Base-by-base conservation (phyloP, 2,797 vertebrate species). In the Spea hammondii region DNA sequence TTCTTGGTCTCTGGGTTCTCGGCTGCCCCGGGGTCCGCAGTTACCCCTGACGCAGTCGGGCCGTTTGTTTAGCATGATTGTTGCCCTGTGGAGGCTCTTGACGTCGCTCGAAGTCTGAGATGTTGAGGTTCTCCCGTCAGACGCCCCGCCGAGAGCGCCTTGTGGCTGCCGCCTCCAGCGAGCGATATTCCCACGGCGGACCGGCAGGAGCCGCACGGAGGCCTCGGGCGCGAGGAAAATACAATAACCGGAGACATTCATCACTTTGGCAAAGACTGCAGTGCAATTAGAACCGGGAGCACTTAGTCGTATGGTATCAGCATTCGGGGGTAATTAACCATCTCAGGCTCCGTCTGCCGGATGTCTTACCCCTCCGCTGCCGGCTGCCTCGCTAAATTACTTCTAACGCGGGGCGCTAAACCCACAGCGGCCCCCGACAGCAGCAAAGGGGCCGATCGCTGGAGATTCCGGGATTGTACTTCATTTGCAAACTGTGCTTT, bases 241-340 rank as follows among this genome's bases (percentile, higher is more conserved):
- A 50, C 68, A 81, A 76, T 81, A 80, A 60, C 74, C 1, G 47
- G 53, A 76, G 69, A 72, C 74, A 77, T 72, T 72, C 76, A 77
- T 81, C 79, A 81, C 73, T 76, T 76, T 80, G 74, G 79, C 79
- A 81, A 76, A 76, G 79, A 81, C 66, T 66, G 74, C 76, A 74
- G 55, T 67, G 79, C 74, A 72, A 77, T 81, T 81, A 77, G 12
- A 65, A 72, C 55, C 74, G 69, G 67, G 70, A 45, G 11, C 47
- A 74, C 11, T 57, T 66, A 76, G 79, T 76, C 74, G 47, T 13
- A 53, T 67, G 79, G 68, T 72, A 44, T 12, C 60, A 57, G 73
- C 60, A 2, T 65, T 55, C 48, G 73, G 72, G 47, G 70, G 51
- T 67, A 81, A 77, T 77, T 81, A 72, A 7, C 2, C 14, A 46